phyloP scores from a whole-genome alignment of 2,113 vertebrate species.

The Neolamprologus sp. region DNA sequence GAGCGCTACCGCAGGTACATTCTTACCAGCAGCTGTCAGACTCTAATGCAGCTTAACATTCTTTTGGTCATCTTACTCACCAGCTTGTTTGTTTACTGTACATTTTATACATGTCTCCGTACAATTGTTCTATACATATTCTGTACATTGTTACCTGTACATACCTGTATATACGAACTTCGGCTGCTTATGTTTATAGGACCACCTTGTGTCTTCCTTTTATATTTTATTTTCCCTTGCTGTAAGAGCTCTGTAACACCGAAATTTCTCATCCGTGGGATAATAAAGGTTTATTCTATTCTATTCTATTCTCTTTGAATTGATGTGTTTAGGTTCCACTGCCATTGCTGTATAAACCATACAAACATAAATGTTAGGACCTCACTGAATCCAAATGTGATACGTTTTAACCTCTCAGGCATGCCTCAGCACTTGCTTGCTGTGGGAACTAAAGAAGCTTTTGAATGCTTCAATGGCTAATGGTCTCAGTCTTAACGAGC shows the following conservation, averaged over 20 bases:
- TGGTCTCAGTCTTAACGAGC: neutral
- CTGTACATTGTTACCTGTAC: neutral
- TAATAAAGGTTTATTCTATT: neutral
- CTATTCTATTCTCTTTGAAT: neutral
- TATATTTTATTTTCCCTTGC: neutral
- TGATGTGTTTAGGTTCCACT: neutral
- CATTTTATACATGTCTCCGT: neutral
- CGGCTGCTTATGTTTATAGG: neutral
- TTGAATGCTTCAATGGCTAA: neutral
- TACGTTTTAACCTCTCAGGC: neutral
- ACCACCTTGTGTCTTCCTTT: neutral
- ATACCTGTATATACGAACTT: accelerated
- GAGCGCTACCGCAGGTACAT: neutral
- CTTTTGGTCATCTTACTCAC: neutral
- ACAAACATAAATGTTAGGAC: neutral
- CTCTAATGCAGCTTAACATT: neutral
- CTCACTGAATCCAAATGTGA: neutral
- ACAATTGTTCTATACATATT: neutral
- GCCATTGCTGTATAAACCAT: neutral
- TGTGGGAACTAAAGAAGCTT: neutral
- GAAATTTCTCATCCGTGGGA: neutral
- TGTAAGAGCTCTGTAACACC: neutral
- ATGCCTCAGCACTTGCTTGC: neutral
- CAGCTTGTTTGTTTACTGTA: neutral
- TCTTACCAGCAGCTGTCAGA: neutral